Conservation (phyloP, 2,113 vertebrate genomes). For the Plestiodon gilberti region DNA sequence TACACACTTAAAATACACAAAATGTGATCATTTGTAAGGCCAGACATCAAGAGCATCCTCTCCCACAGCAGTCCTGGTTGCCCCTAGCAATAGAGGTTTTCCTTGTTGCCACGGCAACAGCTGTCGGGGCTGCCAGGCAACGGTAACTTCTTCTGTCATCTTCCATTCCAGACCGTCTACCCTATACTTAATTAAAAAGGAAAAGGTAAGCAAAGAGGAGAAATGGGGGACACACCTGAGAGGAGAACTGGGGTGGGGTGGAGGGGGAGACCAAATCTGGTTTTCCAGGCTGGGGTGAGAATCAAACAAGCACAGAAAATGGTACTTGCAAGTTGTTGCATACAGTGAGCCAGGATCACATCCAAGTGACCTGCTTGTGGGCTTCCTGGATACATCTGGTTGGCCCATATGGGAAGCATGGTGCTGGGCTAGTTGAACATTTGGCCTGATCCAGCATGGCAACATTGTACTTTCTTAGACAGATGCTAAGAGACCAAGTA, state of each 20-base stretch:
- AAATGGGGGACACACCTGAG: neutral
- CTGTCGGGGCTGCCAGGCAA: neutral
- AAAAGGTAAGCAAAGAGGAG: neutral
- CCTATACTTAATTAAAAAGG: neutral
- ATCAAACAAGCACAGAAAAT: neutral
- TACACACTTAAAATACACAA: neutral
- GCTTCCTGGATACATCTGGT: too few relatives aligned
- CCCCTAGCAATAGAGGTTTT: neutral
- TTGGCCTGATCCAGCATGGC: too few relatives aligned
- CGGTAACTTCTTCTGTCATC: neutral
- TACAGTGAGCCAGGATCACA: too few relatives aligned
- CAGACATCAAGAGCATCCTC: neutral
- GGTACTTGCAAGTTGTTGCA: too few relatives aligned
- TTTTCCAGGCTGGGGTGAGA: neutral
- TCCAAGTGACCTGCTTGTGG: too few relatives aligned
- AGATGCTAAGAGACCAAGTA: too few relatives aligned
- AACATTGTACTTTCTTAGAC: too few relatives aligned
- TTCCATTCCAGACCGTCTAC: neutral
- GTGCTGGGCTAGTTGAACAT: too few relatives aligned
- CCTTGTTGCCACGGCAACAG: slow-evolving; percentile 4
- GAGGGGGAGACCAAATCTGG: too few relatives aligned
- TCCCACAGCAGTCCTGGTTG: neutral
- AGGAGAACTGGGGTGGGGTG: neutral
- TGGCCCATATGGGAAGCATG: too few relatives aligned
- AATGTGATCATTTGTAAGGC: neutral